Evolutionary conservation across 2,113 vertebrate genomes (phyloP), one percentile per base, ranked within the genome.

Genomic region (Cercopithecus mona): DNA sequence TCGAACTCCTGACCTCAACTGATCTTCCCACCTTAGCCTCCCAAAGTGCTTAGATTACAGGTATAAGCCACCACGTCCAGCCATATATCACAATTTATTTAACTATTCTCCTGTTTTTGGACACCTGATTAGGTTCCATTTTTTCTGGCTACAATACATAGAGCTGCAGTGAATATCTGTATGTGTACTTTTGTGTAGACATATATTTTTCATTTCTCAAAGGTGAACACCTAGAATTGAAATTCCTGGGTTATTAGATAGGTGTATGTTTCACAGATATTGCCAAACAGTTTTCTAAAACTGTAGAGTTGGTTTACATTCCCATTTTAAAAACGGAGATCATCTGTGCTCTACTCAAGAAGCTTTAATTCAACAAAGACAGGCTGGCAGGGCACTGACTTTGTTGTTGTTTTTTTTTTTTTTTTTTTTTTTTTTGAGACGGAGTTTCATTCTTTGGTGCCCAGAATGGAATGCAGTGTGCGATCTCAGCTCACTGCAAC

Each of bases 131-230:
- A 82, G 18, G 52, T 66, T 92, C 66, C 38, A 72, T 9, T 91
- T 70, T 89, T 90, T 73, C 11, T 32, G 75, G 40, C 38, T 83
- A 40, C 59, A 66, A 66, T n/a, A 48, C 52, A 45, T 45, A 94
- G 57, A 94, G 57, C 57, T 72, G 59, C n/a, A 90, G 40, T 73
- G 10, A 80, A 80, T 27, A 70, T 55, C 80, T 55, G 40, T 30
- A 84, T 59, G 40, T 7, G 22, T 40, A 64, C 61, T 35, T 84
- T 72, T 85, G 55, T 52, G 30, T 18, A 72, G 50, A 93, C 30
- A 11, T 52, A 64, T 64, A 64, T 52, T n/a, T 96, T 94, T 81
- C 73, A 80, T 64, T 81, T 86, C 43, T 90, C n/a, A 80, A 90
- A 13, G 23, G 72, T 59, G 88, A 88, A 82, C 55, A 75, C 7